Conservation (phyloP, 2,113 vertebrate species). For the Aythya baeri region DNA sequence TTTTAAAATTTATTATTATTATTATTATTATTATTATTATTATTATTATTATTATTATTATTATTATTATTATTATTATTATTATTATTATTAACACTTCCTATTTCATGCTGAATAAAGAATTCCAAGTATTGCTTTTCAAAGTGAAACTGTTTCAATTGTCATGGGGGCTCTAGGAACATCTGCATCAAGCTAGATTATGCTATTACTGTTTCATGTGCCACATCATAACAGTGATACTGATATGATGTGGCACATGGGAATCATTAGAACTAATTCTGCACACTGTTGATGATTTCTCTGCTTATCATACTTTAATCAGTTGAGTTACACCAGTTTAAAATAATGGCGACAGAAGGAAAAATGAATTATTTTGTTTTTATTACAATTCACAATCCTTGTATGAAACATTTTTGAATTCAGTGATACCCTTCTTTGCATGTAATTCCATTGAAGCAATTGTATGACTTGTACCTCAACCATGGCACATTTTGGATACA, state of each 20-base stretch:
- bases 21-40: background rate
- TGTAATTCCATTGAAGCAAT: background rate
- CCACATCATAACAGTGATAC: too few species aligned
- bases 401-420: background rate
- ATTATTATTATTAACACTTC: background rate
- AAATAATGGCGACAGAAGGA: background rate
- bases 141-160: background rate
- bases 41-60: background rate
- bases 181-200: background rate
- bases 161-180: background rate
- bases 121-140: background rate
- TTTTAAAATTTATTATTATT: background rate
- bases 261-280: background rate
- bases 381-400: background rate
- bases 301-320: background rate
- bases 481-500: background rate
- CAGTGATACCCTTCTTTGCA: background rate
- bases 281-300: background rate
- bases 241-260: rapidly evolving
- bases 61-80: background rate
- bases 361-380: background rate
- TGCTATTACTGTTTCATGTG: background rate
- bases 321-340: background rate
- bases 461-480: background rate
- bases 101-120: background rate